Conservation (phyloP, 2,797 vertebrate genomes). For the Chrysolophus pictus region DNA sequence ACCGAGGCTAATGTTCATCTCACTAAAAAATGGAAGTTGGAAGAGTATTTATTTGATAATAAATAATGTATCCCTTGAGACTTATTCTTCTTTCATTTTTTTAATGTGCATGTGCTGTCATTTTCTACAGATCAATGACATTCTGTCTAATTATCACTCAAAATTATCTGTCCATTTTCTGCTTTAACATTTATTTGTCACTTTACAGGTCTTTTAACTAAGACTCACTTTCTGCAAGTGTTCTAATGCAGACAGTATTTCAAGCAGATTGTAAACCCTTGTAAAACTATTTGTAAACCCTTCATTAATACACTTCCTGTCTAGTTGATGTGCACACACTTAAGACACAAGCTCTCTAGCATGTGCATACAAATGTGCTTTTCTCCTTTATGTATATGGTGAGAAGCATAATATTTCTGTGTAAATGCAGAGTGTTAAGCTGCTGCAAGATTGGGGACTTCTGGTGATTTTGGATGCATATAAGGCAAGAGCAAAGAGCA, state of each 20-base stretch:
- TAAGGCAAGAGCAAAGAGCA: neutral
- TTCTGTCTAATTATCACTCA: neutral
- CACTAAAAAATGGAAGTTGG: neutral
- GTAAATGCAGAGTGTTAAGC: neutral
- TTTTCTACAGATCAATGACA: neutral
- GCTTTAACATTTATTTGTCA: neutral
- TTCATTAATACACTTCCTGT: fast-evolving
- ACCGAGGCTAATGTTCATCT: neutral
- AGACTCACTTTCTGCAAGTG: fast-evolving
- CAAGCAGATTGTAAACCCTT: neutral
- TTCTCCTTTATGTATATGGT: neutral
- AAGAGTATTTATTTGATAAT: neutral
- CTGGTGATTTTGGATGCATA: fast-evolving
- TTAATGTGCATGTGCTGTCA: neutral
- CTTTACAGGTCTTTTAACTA: neutral
- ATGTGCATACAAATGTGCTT: neutral
- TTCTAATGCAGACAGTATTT: neutral
- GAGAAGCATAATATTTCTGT: fast-evolving
- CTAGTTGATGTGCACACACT: neutral
- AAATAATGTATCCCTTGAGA: neutral
- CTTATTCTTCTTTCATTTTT: fast-evolving
- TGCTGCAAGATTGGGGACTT: neutral
- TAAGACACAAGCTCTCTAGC: neutral
- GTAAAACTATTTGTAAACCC: neutral
- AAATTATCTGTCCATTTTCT: neutral